Evolutionary conservation across 1,140 invertebrate species (phyloP).

Genomic region (Drosophila azteca): DNA sequence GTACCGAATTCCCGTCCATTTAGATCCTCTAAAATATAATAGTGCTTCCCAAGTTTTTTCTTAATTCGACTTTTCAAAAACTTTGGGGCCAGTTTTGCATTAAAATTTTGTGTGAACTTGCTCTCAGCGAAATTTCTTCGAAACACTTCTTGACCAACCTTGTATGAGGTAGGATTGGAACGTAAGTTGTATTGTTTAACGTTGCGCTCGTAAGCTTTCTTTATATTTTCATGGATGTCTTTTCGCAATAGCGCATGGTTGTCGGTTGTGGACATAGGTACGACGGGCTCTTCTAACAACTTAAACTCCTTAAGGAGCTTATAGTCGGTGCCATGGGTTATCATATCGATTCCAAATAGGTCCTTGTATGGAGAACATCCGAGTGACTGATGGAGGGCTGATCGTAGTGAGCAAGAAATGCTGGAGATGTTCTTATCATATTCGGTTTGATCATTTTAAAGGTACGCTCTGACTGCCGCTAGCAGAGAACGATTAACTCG

Average conservation of each 20-base stretch:
- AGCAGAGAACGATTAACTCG: background rate
- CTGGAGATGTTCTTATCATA: conserved; percentile 6
- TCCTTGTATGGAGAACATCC: background rate
- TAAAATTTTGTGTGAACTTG: conserved; percentile 2
- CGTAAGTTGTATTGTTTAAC: conserved; percentile 2
- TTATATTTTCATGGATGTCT: no score
- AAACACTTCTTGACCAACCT: conserved; percentile 6
- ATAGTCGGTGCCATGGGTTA: background rate
- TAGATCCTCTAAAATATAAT: conserved; percentile 7
- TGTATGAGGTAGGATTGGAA: background rate
- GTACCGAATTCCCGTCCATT: conserved; percentile 9
- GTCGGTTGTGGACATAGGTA: no score
- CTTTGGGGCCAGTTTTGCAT: background rate
- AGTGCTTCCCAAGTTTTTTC: conserved; percentile 1
- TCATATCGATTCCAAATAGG: conserved; percentile 4
- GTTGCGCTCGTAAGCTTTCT: no score
- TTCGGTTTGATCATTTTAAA: conserved; percentile 5
- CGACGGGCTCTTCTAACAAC: background rate
- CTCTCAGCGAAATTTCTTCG: conserved; percentile 6
- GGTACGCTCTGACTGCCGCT: conserved; percentile 9
- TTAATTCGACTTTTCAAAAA: conserved; percentile 3
- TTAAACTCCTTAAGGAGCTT: background rate
- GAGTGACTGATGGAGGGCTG: background rate
- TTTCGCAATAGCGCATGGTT: background rate
- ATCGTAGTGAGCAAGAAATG: conserved; percentile 1